Evolutionary conservation across 2,113 vertebrate species (phyloP).

Genomic region (Alouatta palliata): DNA sequence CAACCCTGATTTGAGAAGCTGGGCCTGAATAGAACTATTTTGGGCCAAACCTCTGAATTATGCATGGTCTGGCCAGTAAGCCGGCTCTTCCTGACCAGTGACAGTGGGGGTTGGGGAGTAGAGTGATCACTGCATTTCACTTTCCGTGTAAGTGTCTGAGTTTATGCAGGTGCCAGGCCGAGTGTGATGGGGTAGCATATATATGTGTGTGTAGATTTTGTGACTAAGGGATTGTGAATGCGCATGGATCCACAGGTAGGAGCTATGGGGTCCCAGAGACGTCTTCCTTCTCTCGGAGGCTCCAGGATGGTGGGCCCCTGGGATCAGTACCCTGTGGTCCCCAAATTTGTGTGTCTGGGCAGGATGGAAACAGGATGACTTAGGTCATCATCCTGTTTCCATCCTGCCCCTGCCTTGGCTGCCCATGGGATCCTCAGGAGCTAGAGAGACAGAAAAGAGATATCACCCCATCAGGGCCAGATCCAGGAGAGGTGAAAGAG

Average conservation of each 20-base stretch:
- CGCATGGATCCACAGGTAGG: not conserved
- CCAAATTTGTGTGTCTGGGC: not conserved
- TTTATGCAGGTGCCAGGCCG: not conserved
- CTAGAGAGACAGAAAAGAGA: not conserved
- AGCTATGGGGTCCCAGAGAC: not conserved
- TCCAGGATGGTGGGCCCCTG: not conserved
- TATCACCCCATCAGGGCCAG: not conserved
- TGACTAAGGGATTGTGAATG: not conserved
- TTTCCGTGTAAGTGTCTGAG: not conserved
- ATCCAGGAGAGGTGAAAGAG: not conserved
- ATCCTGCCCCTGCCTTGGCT: not conserved
- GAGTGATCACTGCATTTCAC: rapidly evolving
- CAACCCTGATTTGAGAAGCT: not conserved
- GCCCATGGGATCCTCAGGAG: not conserved
- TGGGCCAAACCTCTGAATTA: constrained; percentile 65
- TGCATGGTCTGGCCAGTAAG: constrained; percentile 35
- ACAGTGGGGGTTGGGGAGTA: not conserved
- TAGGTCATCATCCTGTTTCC: not conserved
- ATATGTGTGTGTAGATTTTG: not conserved
- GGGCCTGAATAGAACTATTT: constrained; percentile 48
- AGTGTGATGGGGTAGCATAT: rapidly evolving
- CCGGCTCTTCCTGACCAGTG: not conserved
- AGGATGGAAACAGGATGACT: not conserved
- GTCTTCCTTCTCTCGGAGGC: not conserved
- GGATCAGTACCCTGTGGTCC: not conserved